Evolutionary conservation across 2,888 invertebrate species (phyloP).

Genomic region (Horisme vitalbata): DNA sequence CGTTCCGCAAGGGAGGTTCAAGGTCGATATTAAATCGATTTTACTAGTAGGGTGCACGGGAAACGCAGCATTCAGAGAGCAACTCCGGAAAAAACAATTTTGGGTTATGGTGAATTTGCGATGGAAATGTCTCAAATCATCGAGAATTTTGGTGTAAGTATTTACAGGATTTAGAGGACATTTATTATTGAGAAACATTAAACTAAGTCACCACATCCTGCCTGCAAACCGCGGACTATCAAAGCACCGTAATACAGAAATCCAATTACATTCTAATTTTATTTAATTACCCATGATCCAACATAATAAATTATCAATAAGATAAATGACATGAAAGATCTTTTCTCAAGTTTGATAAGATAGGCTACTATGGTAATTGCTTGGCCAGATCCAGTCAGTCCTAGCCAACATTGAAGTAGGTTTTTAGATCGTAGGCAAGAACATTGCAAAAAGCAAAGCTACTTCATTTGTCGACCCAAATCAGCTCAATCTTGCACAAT

Average conservation of each 20-base stretch:
- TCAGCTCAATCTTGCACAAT: conserved; percentile 46
- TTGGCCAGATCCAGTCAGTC: neutral
- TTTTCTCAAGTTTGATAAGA: too few relatives aligned
- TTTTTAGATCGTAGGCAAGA: conserved; percentile 24
- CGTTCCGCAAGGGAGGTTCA: conserved; percentile 61
- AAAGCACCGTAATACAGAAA: too few relatives aligned
- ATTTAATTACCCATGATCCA: too few relatives aligned
- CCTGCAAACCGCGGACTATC: too few relatives aligned
- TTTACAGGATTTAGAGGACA: neutral
- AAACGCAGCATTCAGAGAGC: conserved; percentile 23
- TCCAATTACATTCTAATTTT: too few relatives aligned
- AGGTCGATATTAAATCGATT: conserved; percentile 68
- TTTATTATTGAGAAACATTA: neutral
- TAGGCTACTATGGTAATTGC: too few relatives aligned
- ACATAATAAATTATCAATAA: too few relatives aligned
- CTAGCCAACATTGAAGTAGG: too few relatives aligned
- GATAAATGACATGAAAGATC: too few relatives aligned
- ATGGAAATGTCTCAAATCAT: too few relatives aligned
- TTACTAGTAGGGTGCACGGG: conserved; percentile 45
- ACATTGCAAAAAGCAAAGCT: conserved; percentile 22
- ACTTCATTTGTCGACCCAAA: neutral
- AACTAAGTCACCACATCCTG: too few relatives aligned
- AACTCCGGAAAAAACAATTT: conserved; percentile 19
- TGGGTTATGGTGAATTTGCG: neutral
- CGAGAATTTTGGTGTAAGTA: neutral